Evolutionary conservation across 2,888 invertebrate species (phyloP).

Genomic region (Aquatica leii): DNA sequence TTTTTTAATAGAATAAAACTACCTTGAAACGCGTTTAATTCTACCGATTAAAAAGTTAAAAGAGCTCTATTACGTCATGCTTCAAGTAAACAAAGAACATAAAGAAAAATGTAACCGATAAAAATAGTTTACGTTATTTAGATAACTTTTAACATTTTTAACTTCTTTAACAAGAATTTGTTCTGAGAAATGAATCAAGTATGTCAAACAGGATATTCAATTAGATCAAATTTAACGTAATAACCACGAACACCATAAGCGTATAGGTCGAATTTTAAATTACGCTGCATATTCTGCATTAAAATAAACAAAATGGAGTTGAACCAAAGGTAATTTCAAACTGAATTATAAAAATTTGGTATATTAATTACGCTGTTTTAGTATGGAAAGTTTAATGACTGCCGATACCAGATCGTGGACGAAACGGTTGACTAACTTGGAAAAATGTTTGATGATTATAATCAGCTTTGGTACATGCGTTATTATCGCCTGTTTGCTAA

Average conservation of each 20-base stretch:
- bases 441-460: conserved; percentile 16
- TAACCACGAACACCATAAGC: background rate
- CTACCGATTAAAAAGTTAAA: too few species aligned
- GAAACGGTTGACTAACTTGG: conserved; percentile 41
- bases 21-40: too few species aligned
- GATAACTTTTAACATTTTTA: too few species aligned
- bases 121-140: too few species aligned
- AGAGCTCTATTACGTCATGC: too few species aligned
- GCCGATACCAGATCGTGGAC: conserved; percentile 54
- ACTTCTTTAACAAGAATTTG: too few species aligned
- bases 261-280: background rate
- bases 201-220: conserved; percentile 3
- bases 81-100: too few species aligned
- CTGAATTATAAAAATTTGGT: background rate
- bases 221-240: conserved; percentile 1
- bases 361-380: background rate
- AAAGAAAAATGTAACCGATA: too few species aligned
- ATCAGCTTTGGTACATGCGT: background rate
- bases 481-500: conserved; percentile 8
- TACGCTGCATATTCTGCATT: background rate
- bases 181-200: too few species aligned
- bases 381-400: background rate
- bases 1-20: too few species aligned
- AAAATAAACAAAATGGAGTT: background rate
- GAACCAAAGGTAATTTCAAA: background rate